Percentiles rank a stretch among this genome's conserved stretches.
phyloP scores from a whole-genome alignment of 2,888 invertebrate genomes.

The Lottia scabra region DNA sequence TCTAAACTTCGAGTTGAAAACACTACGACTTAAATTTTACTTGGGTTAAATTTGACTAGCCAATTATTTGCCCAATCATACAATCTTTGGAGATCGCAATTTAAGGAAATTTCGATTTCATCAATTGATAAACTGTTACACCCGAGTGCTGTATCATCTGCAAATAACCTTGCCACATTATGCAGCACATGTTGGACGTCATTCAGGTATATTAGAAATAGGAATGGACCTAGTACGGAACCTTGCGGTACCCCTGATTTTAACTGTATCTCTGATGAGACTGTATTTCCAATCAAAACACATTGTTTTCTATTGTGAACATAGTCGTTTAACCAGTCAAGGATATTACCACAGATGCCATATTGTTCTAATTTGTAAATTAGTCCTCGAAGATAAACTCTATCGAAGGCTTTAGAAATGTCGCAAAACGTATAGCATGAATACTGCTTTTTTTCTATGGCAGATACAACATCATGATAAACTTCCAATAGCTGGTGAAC shows the following conservation, averaged over 20 bases:
- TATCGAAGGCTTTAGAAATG: slow-evolving; percentile 19
- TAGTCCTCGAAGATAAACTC: slow-evolving; percentile 5
- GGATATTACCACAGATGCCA: slow-evolving; percentile 11
- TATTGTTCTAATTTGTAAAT: slow-evolving; percentile 6
- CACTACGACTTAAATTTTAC: too few species aligned
- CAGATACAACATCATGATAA: neutral
- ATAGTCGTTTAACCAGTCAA: neutral
- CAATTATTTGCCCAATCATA: too few species aligned
- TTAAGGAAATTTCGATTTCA: too few species aligned
- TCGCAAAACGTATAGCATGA: too few species aligned
- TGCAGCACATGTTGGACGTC: slow-evolving; percentile 10
- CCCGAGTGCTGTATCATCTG: slow-evolving; percentile 9
- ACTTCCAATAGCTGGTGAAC: too few species aligned
- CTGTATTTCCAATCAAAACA: neutral
- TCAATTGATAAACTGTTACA: too few species aligned
- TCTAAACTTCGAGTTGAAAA: too few species aligned
- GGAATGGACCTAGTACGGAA: slow-evolving; percentile 21
- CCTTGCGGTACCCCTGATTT: slow-evolving; percentile 18
- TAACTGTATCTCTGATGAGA: neutral
- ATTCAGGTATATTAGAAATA: slow-evolving; percentile 21
- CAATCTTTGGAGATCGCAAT: too few species aligned
- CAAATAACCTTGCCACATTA: slow-evolving; percentile 21
- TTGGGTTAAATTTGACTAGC: too few species aligned
- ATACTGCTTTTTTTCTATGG: neutral
- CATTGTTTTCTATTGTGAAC: neutral